phyloP scores from a whole-genome alignment of 2,797 vertebrate genomes.

The Onychomys leucogaster region DNA sequence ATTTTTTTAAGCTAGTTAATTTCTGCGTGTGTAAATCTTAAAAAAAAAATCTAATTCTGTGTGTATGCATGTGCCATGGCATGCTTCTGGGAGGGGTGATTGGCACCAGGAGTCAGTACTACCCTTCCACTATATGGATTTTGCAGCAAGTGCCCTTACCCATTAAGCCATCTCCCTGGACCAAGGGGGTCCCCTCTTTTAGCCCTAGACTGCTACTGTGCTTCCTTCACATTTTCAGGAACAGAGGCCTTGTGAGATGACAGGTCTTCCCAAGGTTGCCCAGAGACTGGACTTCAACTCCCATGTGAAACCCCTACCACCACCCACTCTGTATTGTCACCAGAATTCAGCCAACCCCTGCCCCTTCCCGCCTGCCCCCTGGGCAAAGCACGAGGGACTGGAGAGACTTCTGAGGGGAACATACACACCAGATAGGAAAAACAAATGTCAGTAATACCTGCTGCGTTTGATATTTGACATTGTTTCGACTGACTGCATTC shows the following conservation, averaged over 20 bases:
- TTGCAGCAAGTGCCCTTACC: neutral
- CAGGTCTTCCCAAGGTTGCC: constrained; percentile 41
- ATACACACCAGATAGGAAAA: constrained; percentile 20
- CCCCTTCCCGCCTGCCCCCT: neutral
- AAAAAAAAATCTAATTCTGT: neutral
- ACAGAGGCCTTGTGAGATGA: neutral
- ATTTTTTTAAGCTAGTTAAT: neutral
- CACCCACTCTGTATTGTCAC: neutral
- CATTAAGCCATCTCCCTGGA: neutral
- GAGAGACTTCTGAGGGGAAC: neutral
- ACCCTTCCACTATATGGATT: neutral
- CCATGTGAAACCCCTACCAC: neutral
- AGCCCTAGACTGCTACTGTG: neutral
- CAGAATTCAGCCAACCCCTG: neutral
- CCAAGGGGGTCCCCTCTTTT: neutral
- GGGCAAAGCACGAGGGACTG: neutral
- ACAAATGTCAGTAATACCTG: constrained; percentile 22
- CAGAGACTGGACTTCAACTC: neutral
- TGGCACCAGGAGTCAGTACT: neutral
- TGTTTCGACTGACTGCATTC: neutral
- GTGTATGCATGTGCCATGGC: neutral
- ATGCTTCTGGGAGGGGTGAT: too few relatives aligned
- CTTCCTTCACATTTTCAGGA: neutral
- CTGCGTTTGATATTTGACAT: too few relatives aligned
- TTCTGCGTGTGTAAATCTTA: neutral